Base-by-base conservation (phyloP, 2,797 vertebrate species). In the Atherinosoma microstoma region DNA sequence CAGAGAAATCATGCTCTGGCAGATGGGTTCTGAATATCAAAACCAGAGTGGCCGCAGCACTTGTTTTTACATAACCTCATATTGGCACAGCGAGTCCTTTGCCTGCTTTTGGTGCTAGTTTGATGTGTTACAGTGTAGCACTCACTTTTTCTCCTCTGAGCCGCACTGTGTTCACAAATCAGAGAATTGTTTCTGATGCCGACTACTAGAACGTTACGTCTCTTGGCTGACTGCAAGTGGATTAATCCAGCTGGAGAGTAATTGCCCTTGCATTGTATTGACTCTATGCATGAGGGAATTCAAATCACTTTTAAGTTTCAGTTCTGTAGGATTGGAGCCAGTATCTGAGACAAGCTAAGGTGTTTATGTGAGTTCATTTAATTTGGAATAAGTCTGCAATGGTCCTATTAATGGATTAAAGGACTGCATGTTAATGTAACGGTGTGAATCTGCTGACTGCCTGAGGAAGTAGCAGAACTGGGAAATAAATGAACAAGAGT, bases 371-470 rank as follows among this genome's bases (percentile, higher is more conserved):
- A 85, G 76, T 88, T 86, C 80, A 88, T 92, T 91, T 88, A 70
- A 92, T 90, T 90, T 90, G 73, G 76, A 89, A 76, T 80, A 86
- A 86, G 76, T 86, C 83, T 79, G 84, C 85, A 76, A 70, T 60
- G 73, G 86, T 85, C 75, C 78, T 75, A 87, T 91, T 89, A 90
- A 88, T 86, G 86, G 86, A 91, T 92, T 91, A 90, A 90, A 85
- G 79, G 66, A 70, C 78, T 74, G 69, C 65, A 82, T 87, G 84
- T 76, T 85, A 90, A 90, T 88, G 84, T 80, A 87, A 84, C 87
- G 78, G 78, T 72, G 82, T 80, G 75, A 86, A 87, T 90, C 87
- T 91, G 87, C 89, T 89, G 87, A 89, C 80, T 82, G 65, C 70
- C 36, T 11, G 7, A 32, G 67, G 79, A 86, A 85, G 73, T 66